Evolutionary conservation across 2,113 vertebrate species (phyloP), one percentile per base, ranked within the genome.

Genomic region (Suncus etruscus): DNA sequence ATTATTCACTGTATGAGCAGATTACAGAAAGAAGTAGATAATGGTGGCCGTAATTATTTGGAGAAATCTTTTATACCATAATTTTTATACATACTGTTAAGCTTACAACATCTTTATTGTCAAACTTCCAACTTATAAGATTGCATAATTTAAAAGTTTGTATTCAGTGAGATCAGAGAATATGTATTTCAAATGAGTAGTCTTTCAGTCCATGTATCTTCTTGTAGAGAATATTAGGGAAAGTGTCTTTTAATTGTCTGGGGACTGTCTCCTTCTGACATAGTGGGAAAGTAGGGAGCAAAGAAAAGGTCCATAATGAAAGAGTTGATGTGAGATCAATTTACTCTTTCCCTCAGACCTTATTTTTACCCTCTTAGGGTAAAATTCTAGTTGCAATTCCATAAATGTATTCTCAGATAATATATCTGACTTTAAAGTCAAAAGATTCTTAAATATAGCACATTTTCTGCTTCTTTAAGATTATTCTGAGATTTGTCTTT

Each of bases 401-500:
- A 25, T 61, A 86, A 86, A 48, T 27, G 15, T 47, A 75, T 88
- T 77, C 70, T 86, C 14, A 79, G 4, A 32, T 74, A 32, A 66
- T 1, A 75, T 39, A 15, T 76, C 48, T 61, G 24, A 32, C 47
- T 84, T 27, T 77, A 91, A 89, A 92, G 39, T 83, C 25, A 78
- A 86, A 4, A 68, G 63, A 81, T 76, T 80, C 12, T 39, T 87
- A 89, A 89, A 18, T 88, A 91, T 74, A 92, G 81, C 29, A 58
- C 31, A 47, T 66, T 91, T 92, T 91, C 84, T 65, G 93, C 6
- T 94, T 74, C 81, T 70, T 81, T 75, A 75, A 83, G 58, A 75
- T 87, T 93, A 84, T 85, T 94, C 68, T 94, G 87, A 83, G 58
- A 83, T 87, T 91, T 81, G 29, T 91, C 75, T 90, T 63, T 90